phyloP scores from a whole-genome alignment of 2,113 vertebrate genomes.

The Romanogobio albipinnatus region DNA sequence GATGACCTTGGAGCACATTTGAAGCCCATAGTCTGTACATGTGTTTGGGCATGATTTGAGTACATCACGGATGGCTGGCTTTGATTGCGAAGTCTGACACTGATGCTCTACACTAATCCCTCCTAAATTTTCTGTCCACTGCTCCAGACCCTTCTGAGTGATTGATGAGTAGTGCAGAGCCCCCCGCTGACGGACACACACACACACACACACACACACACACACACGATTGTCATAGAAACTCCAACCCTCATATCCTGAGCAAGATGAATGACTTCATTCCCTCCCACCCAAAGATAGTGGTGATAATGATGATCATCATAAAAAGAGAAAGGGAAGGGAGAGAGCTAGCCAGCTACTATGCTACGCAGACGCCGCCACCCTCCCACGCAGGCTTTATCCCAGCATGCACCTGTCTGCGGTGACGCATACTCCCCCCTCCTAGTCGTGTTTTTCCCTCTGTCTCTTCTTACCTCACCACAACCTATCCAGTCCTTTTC shows the following conservation, averaged over 20 bases:
- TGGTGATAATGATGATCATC: conserved; percentile 61
- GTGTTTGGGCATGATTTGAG: conserved; percentile 37
- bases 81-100: conserved; percentile 38
- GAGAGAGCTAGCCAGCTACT: conserved; percentile 19
- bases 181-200: conserved; percentile 36
- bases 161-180: conserved; percentile 50
- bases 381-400: conserved; percentile 44
- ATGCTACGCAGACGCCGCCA: conserved; percentile 35
- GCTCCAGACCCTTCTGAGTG: conserved; percentile 43
- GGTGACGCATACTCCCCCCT: conserved; percentile 46
- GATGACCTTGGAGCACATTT: conserved; percentile 53
- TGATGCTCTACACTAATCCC: conserved; percentile 37
- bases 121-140: conserved; percentile 45
- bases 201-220: conserved; percentile 47
- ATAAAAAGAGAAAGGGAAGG: conserved; percentile 38
- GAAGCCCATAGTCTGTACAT: not conserved
- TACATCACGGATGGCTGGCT: conserved; percentile 50
- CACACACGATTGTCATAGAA: conserved; percentile 51
- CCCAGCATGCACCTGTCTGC: conserved; percentile 61
- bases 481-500: conserved; percentile 2
- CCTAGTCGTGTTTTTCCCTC: conserved; percentile 54
- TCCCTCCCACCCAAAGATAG: conserved; percentile 49
- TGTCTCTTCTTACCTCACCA: not conserved
- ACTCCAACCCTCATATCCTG: conserved; percentile 59
- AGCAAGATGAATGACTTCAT: conserved; percentile 67